Evolutionary conservation across 2,888 invertebrate genomes (phyloP).

Genomic region (Diogma glabrata): DNA sequence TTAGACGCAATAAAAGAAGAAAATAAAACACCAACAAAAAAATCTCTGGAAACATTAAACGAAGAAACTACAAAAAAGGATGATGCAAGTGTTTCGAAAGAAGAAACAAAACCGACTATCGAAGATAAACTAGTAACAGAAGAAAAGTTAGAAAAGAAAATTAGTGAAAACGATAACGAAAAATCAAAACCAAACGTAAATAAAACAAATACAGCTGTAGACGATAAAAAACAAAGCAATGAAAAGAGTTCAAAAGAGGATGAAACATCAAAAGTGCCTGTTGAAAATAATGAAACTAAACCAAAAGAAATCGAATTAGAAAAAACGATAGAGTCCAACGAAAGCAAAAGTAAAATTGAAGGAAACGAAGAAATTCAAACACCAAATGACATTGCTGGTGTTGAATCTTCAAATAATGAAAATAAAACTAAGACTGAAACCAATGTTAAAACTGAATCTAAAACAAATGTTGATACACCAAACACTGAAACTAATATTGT

Average conservation of each 20-base stretch:
- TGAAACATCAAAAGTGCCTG: not conserved
- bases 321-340: too few species aligned
- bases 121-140: too few species aligned
- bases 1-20: constrained; percentile 19
- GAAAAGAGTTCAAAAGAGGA: constrained; percentile 15
- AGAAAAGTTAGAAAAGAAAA: too few species aligned
- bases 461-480: constrained; percentile 17
- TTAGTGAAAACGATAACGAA: not conserved
- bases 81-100: constrained; percentile 18
- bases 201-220: too few species aligned
- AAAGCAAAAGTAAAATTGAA: too few species aligned
- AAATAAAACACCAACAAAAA: constrained; percentile 20
- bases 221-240: not conserved
- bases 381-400: not conserved
- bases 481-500: constrained; percentile 16
- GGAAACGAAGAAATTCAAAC: not conserved
- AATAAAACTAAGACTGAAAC: constrained; percentile 14
- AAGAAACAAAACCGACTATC: constrained; percentile 7
- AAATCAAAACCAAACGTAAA: constrained; percentile 12
- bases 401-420: constrained; percentile 11
- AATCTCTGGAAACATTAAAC: constrained; percentile 26
- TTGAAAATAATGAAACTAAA: not conserved
- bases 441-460: constrained; percentile 4
- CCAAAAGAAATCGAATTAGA: not conserved
- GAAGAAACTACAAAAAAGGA: constrained; percentile 26